phyloP scores from a whole-genome alignment of 1,140 invertebrate species.

The Thaumetopoea pityocampa region DNA sequence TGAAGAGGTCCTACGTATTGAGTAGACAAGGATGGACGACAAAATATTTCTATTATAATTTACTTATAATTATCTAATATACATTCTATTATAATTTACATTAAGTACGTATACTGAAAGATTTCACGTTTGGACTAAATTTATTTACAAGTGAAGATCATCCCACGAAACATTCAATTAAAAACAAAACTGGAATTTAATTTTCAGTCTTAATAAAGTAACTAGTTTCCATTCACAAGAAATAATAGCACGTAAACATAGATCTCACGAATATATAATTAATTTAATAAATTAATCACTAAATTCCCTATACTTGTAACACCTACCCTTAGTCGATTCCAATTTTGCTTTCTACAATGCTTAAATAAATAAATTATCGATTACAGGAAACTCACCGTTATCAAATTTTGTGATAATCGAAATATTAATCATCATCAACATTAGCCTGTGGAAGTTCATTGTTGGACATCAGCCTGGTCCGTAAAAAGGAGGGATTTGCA shows the following conservation, averaged over 20 bases:
- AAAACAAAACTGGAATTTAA: slow-evolving; percentile 67
- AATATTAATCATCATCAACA: no score
- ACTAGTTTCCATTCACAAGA: slow-evolving; percentile 43
- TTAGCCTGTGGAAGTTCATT: no score
- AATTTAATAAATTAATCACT: slow-evolving; percentile 66
- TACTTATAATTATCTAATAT: slow-evolving; percentile 73
- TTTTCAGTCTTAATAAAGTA: slow-evolving; percentile 69
- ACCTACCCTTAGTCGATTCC: slow-evolving; percentile 54
- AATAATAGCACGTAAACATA: slow-evolving; percentile 45
- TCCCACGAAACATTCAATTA: slow-evolving; percentile 43
- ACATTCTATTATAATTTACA: slow-evolving; percentile 74
- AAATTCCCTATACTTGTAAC: slow-evolving; percentile 58
- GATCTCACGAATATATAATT: slow-evolving; percentile 38
- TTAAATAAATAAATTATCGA: slow-evolving; percentile 52
- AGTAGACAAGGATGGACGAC: slow-evolving; percentile 55
- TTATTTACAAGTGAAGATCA: slow-evolving; percentile 55
- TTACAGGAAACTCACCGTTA: slow-evolving; percentile 72
- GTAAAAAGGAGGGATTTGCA: no score
- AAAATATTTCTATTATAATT: slow-evolving; percentile 68
- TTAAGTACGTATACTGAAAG: slow-evolving; percentile 76
- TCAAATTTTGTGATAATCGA: slow-evolving; percentile 51
- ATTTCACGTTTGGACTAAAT: slow-evolving; percentile 69
- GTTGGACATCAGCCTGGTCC: no score
- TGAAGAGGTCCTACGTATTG: slow-evolving; percentile 46
- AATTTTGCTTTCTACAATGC: slow-evolving; percentile 64